These are phyloP conservation scores for Meloidogyne floridensis DNA, from an alignment of 1,140 invertebrate genomes.

Conservation along the genomic window DNA sequence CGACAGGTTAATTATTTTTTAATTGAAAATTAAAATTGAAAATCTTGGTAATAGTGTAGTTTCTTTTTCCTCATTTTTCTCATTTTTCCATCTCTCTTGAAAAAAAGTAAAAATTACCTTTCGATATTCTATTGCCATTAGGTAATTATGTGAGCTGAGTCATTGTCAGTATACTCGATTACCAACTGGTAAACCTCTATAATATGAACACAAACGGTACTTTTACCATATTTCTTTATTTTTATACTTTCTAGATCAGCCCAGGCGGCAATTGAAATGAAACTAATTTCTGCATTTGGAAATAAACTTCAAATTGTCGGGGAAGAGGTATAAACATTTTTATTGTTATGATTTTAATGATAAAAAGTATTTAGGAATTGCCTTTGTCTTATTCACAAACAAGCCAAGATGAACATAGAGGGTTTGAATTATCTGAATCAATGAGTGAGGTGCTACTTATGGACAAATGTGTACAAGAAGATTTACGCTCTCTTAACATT, in stretches of 20 bases:
- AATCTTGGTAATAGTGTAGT: not conserved
- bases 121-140: too few relatives aligned
- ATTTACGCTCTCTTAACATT: constrained; percentile 34
- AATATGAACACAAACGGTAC: too few relatives aligned
- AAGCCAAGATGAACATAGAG: not conserved
- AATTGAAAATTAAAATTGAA: not conserved
- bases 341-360: constrained; percentile 11
- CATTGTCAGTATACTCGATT: too few relatives aligned
- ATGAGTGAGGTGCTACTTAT: constrained; percentile 71
- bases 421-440: constrained; percentile 68
- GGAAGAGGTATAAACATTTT: constrained; percentile 76
- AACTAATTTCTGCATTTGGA: constrained; percentile 78
- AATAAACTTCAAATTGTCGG: constrained; percentile 76
- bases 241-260: constrained; percentile 70
- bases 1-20: constrained; percentile 72
- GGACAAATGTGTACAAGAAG: constrained; percentile 67
- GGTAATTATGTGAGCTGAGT: too few relatives aligned
- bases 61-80: constrained; percentile 7
- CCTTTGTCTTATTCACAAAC: constrained; percentile 13
- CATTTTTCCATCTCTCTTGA: too few relatives aligned
- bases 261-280: constrained; percentile 86
- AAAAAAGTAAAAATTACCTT: too few relatives aligned
- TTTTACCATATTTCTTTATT: too few relatives aligned
- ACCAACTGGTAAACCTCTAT: too few relatives aligned
- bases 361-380: constrained; percentile 73